Conservation (phyloP, 2,797 vertebrate genomes). For the Labroides dimidiatus region DNA sequence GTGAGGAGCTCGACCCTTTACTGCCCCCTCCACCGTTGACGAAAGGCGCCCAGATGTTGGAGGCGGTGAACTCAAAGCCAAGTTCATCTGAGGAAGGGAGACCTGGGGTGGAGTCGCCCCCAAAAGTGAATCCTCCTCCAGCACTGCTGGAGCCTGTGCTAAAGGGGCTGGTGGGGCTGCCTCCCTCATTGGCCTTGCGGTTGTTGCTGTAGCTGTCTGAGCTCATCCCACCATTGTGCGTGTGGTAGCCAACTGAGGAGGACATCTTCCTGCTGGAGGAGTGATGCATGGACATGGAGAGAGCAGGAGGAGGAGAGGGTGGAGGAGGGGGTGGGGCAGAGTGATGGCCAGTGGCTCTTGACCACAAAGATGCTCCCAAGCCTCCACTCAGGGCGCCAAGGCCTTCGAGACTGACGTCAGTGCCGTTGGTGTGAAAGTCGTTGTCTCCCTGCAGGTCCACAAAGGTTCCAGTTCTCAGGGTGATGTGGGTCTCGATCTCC, state of each 20-base stretch:
- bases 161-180: slow-evolving; percentile 90
- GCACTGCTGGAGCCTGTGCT: slow-evolving; percentile 83
- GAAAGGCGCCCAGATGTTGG: slow-evolving; percentile 95
- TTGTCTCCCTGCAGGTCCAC: slow-evolving; percentile 92
- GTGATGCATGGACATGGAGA: slow-evolving; percentile 83
- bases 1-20: slow-evolving; percentile 60
- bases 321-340: slow-evolving; percentile 72
- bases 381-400: slow-evolving; percentile 79
- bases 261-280: slow-evolving; percentile 82
- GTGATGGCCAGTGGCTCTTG: slow-evolving; percentile 84
- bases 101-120: slow-evolving; percentile 76
- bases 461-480: slow-evolving; percentile 93
- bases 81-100: slow-evolving; percentile 87
- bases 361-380: slow-evolving; percentile 86
- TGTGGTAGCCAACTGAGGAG: slow-evolving; percentile 76
- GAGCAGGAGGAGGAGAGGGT: slow-evolving; percentile 56
- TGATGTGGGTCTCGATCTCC: slow-evolving; percentile 98
- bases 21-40: slow-evolving; percentile 80
- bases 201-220: slow-evolving; percentile 71
- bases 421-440: slow-evolving; percentile 98
- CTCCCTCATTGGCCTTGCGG: slow-evolving; percentile 78
- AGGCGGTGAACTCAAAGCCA: slow-evolving; percentile 90
- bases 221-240: slow-evolving; percentile 76
- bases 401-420: slow-evolving; percentile 94
- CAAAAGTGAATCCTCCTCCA: slow-evolving; percentile 86